Base-by-base conservation (phyloP, 2,113 vertebrate genomes). In the Ahaetulla prasina region DNA sequence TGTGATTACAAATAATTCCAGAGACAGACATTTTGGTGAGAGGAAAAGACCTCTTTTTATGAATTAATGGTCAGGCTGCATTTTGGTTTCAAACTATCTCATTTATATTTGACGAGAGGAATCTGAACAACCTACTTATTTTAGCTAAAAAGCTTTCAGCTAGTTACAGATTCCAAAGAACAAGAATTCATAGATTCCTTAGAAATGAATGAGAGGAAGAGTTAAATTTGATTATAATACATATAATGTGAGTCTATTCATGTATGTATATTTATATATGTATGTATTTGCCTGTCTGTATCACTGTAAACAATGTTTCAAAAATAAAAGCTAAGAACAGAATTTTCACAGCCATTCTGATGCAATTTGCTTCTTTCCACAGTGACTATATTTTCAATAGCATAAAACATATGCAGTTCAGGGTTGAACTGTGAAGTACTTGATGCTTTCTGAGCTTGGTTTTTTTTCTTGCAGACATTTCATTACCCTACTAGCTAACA, bases 31-130 rank as follows among this genome's bases (percentile, higher is more conserved):
- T 45, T 89, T 92, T n/a, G 68, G 45, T 55, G n/a, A 50, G 35
- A n/a, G 10, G 52, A 85, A 85, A 63, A 54, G 68, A 5, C 74
- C n/a, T 89, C 50, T 74, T 80, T 92, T 89, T 55, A 60, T 89
- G 88, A 80, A 85, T 89, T 39, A 92, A 92, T 86, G 92, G 91
- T 53, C 55, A 92, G 43, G 30, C 43, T 92, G 45, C 85, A 80
- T 88, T 89, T 92, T 55, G 52, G 52, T 68, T 53, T 45, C 45
- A 39, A 89, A 92, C 88, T 89, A 88, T 86, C 74, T 92, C 92
- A 92, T 89, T 88, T 89, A 92, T 92, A 92, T 92, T 92, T 92
- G 92, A 89, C 89, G 88, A 89, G 80, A 45, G 74, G 53, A 87
- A 92, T 92, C 43, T 92, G 92, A 92, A 92, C 88, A 50, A 45